Evolutionary conservation across 2,888 invertebrate species (phyloP), one percentile per base, ranked within the genome.

Genomic region (Drosophila greeni): DNA sequence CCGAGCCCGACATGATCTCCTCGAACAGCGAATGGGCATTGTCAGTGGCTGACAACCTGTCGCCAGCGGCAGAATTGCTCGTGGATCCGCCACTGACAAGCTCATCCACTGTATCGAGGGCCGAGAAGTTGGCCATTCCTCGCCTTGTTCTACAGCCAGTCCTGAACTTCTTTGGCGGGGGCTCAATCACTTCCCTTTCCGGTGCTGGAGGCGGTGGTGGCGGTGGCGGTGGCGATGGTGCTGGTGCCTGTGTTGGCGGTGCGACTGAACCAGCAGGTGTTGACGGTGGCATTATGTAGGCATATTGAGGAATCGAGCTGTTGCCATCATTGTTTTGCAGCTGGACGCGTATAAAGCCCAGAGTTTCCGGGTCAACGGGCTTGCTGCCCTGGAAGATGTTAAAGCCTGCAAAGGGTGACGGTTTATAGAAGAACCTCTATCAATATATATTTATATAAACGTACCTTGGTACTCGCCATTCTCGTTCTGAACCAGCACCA

Each of bases 391-490:
- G 80, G 51, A 85, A 87, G 1, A 88, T 82, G 62, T 88, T 88
- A 18, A 88, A 80, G 12, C 85, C 80, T 88, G 85, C 74, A 42
- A 42, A 20, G 14, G 5, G 11, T 26, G 6, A 23, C 0, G 2
- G 6, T 2, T 42, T 33, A 20, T 12, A 36, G 4, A 7, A 8
- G n/a, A 12, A 3, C 5, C 2, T 2, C 3, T 2, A 6, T 7
- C 9, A 4, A n/a, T 3, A 4, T 3, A 12, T 16, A 5, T 18
- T 1, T 31, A 5, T 6, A 3, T 11, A 5, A 33, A n/a, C 54
- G 20, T 75, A 88, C 88, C 85, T 80, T 88, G 88, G 72, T 82
- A 85, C 66, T 85, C 82, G 20, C 88, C 88, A 18, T 84, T 83
- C 23, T 86, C 84, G 20, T 87, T 87, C 62, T 85, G 86, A 45